These are phyloP conservation scores for Dryococelus australis DNA, from an alignment of 2,888 invertebrate genomes.

Conservation along the genomic window DNA sequence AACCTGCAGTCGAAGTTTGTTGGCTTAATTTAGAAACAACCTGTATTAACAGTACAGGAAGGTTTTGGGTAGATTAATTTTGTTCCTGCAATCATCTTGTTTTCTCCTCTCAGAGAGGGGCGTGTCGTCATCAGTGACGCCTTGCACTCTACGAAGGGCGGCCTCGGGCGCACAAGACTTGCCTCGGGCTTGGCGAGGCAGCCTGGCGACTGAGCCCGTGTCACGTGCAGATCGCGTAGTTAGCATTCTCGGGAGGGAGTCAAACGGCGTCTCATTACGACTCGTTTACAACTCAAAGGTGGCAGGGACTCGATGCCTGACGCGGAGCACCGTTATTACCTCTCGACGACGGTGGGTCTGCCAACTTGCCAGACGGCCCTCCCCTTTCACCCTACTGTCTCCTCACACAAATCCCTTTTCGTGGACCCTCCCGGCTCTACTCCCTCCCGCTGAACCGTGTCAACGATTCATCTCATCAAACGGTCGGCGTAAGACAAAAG, in stretches of 20 bases:
- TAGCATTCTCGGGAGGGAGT: not conserved
- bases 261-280: not conserved
- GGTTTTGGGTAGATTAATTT: too few species aligned
- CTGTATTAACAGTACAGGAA: too few species aligned
- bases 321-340: not conserved
- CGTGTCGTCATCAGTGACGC: too few species aligned
- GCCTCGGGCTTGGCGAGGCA: not conserved
- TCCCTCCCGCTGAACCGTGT: not conserved
- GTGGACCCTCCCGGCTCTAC: not conserved
- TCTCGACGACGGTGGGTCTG: not conserved
- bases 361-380: not conserved
- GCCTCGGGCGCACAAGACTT: not conserved
- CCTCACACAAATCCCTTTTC: not conserved
- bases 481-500: not conserved
- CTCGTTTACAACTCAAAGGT: slow-evolving; percentile 16
- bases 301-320: not conserved
- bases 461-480: not conserved
- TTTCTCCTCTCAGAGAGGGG: too few species aligned
- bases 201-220: not conserved
- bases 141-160: not conserved
- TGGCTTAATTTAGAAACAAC: too few species aligned
- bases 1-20: too few species aligned
- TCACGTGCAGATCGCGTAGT: not conserved
- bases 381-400: not conserved
- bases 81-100: too few species aligned